These are phyloP conservation scores for Sphyrna mokarran DNA, from an alignment of 2,113 vertebrate genomes.

Conservation along the genomic window DNA sequence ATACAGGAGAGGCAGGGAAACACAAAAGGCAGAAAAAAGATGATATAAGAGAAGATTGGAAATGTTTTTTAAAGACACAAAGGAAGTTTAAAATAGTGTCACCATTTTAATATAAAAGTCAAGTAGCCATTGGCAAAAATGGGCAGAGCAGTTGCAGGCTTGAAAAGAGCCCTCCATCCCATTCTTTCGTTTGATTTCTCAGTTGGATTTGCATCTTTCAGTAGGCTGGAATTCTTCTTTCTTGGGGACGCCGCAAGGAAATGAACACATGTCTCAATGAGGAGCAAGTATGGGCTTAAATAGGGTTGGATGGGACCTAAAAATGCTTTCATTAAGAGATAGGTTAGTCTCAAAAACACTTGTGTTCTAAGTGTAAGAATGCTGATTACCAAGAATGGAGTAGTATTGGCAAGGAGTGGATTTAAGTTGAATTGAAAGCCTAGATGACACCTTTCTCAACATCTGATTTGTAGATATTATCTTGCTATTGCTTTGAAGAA, in stretches of 20 bases:
- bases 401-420: neutral
- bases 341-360: neutral
- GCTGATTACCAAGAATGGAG: neutral
- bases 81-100: neutral
- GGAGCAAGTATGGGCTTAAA: neutral
- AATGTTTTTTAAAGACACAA: neutral
- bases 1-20: neutral
- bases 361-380: neutral
- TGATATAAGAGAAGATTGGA: neutral
- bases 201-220: neutral
- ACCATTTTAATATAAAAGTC: neutral
- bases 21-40: neutral
- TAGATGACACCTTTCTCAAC: neutral
- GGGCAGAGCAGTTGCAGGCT: neutral
- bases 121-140: neutral
- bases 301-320: neutral
- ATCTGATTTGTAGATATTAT: neutral
- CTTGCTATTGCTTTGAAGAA: neutral
- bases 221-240: neutral
- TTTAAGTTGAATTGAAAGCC: neutral
- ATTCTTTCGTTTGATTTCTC: neutral
- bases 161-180: neutral
- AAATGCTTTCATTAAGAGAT: neutral
- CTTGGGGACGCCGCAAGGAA: neutral
- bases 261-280: neutral